Base-by-base conservation (phyloP, 1,140 invertebrate genomes). In the Chymomyza costata region DNA sequence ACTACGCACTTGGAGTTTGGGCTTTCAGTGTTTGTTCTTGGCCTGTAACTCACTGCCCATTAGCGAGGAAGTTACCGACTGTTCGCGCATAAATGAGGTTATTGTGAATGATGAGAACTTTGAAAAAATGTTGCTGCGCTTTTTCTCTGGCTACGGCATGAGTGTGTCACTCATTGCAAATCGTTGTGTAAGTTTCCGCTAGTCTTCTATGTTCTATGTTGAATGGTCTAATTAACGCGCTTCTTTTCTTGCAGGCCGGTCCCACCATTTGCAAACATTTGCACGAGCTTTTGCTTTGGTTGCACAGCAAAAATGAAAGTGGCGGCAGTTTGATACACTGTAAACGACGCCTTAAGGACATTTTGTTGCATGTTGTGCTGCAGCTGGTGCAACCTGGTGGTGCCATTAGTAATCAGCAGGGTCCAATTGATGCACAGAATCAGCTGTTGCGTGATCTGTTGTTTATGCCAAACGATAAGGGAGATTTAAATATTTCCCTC, bases 391-490 rank as follows among this genome's bases (percentile, higher is more conserved):
- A 90, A 67, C 90, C 91, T 3, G 87, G 90, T 7, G 93, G 93
- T 15, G 90, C 93, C 3, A 89, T 95, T 13, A 88, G 90, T 16
- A 87, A 88, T 17, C 88, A 90, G 49, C 89, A 90, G 56, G 94
- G 94, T n/a, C 93, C 94, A 10, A 85, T 95, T 5, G 94, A 95
- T 87, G 93, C 92, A 1, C 93, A 95, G 78, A 92, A 90, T 70
- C 90, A 91, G 65, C 86, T 95, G 34, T 86, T 94, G 30, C 90
- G 91, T 10, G 89, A 90, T 16, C 82, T 94, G 18, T 74, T 92
- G 0, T 88, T 90, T 76, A 85, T 93, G 31, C 89, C 92, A 56
- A 93, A 92, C 70, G 86, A 88, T 10, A 90, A 91, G 52, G 89
- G 91, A 1, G 91, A 94, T 81, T 86, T 93, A 16, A 90, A 89